A percentile compares a stretch with the other conserved stretches of the same genome.
These are phyloP conservation scores for Sminthurinus aureus DNA, from an alignment of 2,888 invertebrate species.

Conservation along the genomic window DNA sequence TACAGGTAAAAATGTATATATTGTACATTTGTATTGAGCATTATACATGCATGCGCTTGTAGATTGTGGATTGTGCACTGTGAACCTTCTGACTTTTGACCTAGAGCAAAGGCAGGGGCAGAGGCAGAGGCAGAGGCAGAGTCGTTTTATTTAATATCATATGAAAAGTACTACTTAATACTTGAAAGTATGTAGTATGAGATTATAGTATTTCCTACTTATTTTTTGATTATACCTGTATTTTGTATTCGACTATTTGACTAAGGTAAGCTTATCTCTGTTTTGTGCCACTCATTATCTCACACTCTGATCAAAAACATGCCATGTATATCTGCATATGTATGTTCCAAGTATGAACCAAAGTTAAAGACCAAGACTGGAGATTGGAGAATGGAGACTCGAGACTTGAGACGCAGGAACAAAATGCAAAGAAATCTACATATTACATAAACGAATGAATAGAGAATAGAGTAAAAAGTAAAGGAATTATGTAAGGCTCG, in stretches of 20 bases:
- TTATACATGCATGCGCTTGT: neutral
- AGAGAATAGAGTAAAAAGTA: conserved; percentile 6
- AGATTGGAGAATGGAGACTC: conserved; percentile 1
- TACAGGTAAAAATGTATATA: too few species aligned
- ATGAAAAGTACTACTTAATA: too few species aligned
- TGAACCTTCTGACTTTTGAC: conserved; percentile 17
- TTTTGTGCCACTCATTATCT: conserved; percentile 38
- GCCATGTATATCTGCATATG: neutral
- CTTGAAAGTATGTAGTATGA: neutral
- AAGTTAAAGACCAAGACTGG: neutral
- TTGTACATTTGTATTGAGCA: neutral
- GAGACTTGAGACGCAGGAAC: neutral
- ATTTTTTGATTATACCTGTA: conserved; percentile 28
- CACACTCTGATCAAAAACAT: conserved; percentile 30
- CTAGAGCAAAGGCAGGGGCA: neutral
- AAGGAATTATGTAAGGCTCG: conserved; percentile 9
- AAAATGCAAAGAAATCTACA: too few species aligned
- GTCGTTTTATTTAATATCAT: conserved; percentile 22
- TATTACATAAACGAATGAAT: too few species aligned
- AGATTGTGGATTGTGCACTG: conserved; percentile 8
- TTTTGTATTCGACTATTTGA: neutral
- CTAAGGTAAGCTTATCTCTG: conserved; percentile 31
- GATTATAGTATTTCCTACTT: conserved; percentile 38
- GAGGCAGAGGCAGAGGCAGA: conserved; percentile 2
- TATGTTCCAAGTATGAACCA: too few species aligned